Evolutionary conservation across 1,140 invertebrate species (phyloP).

Genomic region (Episyrphus balteatus): DNA sequence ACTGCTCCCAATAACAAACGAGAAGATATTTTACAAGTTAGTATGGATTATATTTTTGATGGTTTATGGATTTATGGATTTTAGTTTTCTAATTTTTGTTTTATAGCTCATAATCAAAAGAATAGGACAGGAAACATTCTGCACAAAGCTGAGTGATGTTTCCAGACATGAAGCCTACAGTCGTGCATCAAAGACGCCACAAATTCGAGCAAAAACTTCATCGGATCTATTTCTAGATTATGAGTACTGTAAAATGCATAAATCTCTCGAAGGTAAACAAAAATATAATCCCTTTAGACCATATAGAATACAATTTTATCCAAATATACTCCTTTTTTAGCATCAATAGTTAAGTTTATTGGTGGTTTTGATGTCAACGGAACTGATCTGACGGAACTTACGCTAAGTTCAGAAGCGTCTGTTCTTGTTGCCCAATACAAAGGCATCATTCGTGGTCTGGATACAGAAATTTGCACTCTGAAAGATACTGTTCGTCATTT

Average conservation of each 20-base stretch:
- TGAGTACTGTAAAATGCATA: constrained; percentile 87
- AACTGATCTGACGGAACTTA: constrained; percentile 42
- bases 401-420: constrained; percentile 42
- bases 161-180: constrained; percentile 84
- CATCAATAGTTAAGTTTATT: constrained; percentile 26
- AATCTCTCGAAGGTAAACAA: constrained; percentile 57
- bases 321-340: constrained; percentile 3
- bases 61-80: not conserved
- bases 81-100: not conserved
- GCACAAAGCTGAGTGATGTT: constrained; percentile 76
- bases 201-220: constrained; percentile 63
- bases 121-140: constrained; percentile 83
- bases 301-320: too few relatives aligned
- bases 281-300: not conserved
- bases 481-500: constrained; percentile 43
- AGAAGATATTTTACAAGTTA: constrained; percentile 54
- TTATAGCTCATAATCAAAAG: constrained; percentile 76
- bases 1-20: constrained; percentile 66
- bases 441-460: constrained; percentile 79
- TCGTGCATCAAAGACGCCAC: constrained; percentile 84
- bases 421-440: constrained; percentile 69
- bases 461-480: constrained; percentile 56
- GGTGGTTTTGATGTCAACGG: constrained; percentile 31
- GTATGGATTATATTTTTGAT: not conserved
- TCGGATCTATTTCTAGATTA: constrained; percentile 84